Conservation (phyloP, 2,888 invertebrate species). For the Apodemia mormo region DNA sequence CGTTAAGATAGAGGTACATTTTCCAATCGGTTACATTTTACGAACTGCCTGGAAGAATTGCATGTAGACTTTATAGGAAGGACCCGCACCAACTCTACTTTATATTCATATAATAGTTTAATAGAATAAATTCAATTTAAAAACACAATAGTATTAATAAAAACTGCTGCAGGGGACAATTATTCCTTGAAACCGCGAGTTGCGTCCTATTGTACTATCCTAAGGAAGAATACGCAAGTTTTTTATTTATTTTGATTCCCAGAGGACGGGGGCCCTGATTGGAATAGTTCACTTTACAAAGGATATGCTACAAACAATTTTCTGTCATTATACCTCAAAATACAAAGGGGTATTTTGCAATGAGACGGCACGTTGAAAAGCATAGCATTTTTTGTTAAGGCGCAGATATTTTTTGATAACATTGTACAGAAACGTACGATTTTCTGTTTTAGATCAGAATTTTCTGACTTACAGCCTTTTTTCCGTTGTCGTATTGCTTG, state of each 20-base stretch:
- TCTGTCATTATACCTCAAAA: slow-evolving; percentile 61
- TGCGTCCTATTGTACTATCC: slow-evolving; percentile 32
- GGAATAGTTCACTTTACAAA: slow-evolving; percentile 63
- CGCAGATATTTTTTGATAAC: slow-evolving; percentile 30
- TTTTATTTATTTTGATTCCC: slow-evolving; percentile 49
- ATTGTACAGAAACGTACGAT: too few species aligned
- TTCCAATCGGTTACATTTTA: too few species aligned
- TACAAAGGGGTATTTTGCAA: slow-evolving; percentile 54
- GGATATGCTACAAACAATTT: slow-evolving; percentile 58
- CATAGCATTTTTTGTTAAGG: slow-evolving; percentile 54
- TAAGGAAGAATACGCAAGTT: slow-evolving; percentile 37
- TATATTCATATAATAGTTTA: slow-evolving; percentile 2
- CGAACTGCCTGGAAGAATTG: too few species aligned
- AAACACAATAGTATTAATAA: slow-evolving; percentile 14
- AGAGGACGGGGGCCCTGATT: slow-evolving; percentile 48
- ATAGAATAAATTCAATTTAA: slow-evolving; percentile 10
- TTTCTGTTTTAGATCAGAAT: too few species aligned
- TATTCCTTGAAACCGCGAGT: slow-evolving; percentile 22
- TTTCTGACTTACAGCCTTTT: too few species aligned
- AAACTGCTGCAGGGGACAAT: slow-evolving; percentile 31
- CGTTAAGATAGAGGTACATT: too few species aligned
- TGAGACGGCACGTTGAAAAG: slow-evolving; percentile 48
- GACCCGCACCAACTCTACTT: too few species aligned
- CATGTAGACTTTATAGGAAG: too few species aligned
- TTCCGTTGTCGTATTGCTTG: too few species aligned